A percentile compares a stretch with the other conserved stretches of the same genome.
Evolutionary conservation across 2,113 vertebrate species (phyloP).

Genomic region (Channa argus): DNA sequence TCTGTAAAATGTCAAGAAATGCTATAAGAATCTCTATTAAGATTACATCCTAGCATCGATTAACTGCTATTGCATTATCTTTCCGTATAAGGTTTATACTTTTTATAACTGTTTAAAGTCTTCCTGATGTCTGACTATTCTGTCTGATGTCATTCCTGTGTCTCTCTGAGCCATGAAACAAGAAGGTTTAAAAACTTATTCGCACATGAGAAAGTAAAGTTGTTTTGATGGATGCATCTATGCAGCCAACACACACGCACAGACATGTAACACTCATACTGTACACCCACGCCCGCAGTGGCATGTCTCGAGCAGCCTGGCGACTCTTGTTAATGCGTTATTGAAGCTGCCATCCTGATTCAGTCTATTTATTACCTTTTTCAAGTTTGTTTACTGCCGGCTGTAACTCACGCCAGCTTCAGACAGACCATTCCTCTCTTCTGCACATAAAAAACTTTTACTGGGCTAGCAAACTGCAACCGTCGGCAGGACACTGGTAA

Average conservation of each 20-base stretch:
- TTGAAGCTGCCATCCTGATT: constrained; percentile 62
- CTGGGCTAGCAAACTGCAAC: constrained; percentile 78
- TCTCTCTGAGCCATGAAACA: too few species aligned
- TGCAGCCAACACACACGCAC: not conserved
- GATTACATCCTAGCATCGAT: too few species aligned
- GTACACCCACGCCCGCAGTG: constrained; percentile 2
- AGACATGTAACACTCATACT: not conserved
- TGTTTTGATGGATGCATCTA: too few species aligned
- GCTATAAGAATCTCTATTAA: too few species aligned
- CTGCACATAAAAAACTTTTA: constrained; percentile 81
- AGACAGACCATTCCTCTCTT: constrained; percentile 76
- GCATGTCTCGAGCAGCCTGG: constrained; percentile 28
- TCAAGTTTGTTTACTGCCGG: constrained; percentile 78
- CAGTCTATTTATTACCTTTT: constrained; percentile 75
- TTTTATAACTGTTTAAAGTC: too few species aligned
- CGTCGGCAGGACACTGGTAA: constrained; percentile 37
- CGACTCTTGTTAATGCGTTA: constrained; percentile 65
- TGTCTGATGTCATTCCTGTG: too few species aligned
- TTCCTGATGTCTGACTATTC: too few species aligned
- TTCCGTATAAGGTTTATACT: too few species aligned
- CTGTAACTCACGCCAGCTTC: constrained; percentile 71
- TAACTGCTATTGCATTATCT: too few species aligned
- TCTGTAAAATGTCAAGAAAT: too few species aligned
- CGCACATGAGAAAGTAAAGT: too few species aligned
- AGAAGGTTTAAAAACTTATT: too few species aligned